Base-by-base conservation (phyloP, 2,797 vertebrate genomes). In the Graptemys geographica region DNA sequence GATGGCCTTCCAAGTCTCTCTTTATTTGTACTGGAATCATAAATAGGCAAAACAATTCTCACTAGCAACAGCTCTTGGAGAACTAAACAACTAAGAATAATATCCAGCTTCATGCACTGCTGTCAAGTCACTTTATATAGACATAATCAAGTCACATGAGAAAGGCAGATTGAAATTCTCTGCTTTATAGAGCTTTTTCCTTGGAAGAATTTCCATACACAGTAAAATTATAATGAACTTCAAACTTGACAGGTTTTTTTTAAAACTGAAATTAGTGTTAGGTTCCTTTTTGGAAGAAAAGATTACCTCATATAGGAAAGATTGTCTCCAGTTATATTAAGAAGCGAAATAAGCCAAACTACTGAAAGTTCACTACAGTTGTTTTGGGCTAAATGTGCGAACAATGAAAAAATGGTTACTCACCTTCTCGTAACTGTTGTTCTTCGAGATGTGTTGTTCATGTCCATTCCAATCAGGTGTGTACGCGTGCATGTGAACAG, bases 21-120 rank as follows among this genome's bases (percentile, higher is more conserved):
- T 98, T 97, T 98, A 97, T 98, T 98, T 98, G 90, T 97, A 94
- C 94, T 98, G 94, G 97, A 98, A 97, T 98, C 91, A 96, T 95
- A 98, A 97, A 97, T 31, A 97, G 95, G 95, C 95, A 97, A 96
- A 97, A 96, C 89, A 97, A 96, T 96, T 97, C 88, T 96, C 90
- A 96, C 96, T 95, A 97, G 90, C 96, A 98, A 97, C 88, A 95
- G 89, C 88, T 96, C 96, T 97, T 97, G 95, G 95, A 96, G 90
- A 96, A 94, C 88, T 94, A 97, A 97, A 96, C 84, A 97, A 93
- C 81, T 91, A 96, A 97, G 95, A 98, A 96, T 93, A 98, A 97
- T 85, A 97, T 94, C 90, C 97, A 97, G 90, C 90, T 97, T 90
- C 88, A 95, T 87, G 83, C 89, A 97, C 95, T 95, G 93, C 94